A percentile compares a stretch with the other conserved stretches of the same genome.
Conservation (phyloP, 2,113 vertebrate genomes). For the Oreochromis tanganicae region DNA sequence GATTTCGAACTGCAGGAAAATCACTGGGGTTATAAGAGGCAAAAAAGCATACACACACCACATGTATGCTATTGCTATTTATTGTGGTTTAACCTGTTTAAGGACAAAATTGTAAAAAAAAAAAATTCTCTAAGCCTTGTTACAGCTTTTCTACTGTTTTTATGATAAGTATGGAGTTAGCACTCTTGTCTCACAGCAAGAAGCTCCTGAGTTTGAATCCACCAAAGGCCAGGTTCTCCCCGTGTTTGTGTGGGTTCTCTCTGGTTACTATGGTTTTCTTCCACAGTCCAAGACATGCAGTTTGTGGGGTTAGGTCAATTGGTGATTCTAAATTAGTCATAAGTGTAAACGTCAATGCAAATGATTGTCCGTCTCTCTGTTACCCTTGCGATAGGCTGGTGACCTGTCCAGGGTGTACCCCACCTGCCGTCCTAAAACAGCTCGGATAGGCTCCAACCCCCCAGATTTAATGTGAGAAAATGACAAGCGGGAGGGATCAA, state of each 20-base stretch:
- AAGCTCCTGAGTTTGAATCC: background rate
- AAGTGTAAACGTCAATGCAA: background rate
- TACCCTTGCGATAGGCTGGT: background rate
- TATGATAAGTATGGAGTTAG: background rate
- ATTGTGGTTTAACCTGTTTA: background rate
- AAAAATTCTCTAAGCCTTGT: background rate
- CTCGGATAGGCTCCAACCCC: background rate
- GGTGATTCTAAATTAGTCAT: background rate
- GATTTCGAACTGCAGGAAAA: background rate
- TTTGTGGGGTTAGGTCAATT: background rate
- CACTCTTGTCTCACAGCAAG: background rate
- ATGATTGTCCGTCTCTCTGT: background rate
- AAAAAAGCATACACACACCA: background rate
- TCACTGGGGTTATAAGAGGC: background rate
- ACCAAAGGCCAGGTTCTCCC: background rate
- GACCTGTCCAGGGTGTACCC: background rate
- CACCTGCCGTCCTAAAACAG: background rate
- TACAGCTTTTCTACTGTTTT: background rate
- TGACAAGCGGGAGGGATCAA: background rate
- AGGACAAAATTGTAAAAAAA: background rate
- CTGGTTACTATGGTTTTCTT: background rate
- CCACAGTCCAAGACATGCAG: background rate
- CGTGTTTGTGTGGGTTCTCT: background rate
- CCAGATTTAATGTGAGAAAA: background rate
- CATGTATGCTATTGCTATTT: background rate